Evolutionary conservation across 2,888 invertebrate genomes (phyloP).

Genomic region (Luffia ferchaultella): DNA sequence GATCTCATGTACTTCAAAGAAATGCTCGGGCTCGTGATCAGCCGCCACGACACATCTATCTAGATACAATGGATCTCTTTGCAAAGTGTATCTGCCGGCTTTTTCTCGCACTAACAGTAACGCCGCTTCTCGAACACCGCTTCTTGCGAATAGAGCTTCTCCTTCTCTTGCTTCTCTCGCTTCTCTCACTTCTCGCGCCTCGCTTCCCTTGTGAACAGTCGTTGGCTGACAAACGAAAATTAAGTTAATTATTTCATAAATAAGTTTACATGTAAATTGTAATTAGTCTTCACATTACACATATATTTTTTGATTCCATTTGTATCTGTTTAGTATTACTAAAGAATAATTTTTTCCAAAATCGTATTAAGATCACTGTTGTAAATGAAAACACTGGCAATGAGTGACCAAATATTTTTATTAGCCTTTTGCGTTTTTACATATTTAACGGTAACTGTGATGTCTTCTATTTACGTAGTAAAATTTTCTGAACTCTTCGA

Average conservation of each 20-base stretch:
- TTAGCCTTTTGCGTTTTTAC: no score
- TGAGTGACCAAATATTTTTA: no score
- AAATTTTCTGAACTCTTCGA: no score
- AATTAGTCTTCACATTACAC: no score
- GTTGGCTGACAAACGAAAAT: constrained; percentile 72
- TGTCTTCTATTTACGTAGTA: no score
- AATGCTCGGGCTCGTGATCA: constrained; percentile 91
- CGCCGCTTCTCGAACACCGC: constrained; percentile 86
- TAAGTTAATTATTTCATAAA: constrained; percentile 5
- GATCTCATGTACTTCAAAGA: constrained; percentile 94
- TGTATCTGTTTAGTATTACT: no score
- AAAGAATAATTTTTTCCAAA: no score
- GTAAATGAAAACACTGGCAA: no score
- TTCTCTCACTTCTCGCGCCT: constrained; percentile 49
- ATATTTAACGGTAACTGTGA: no score
- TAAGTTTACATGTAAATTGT: no score
- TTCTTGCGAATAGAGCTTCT: constrained; percentile 72
- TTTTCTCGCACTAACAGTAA: constrained; percentile 90
- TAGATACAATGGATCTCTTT: constrained; percentile 89
- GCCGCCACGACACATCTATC: constrained; percentile 92
- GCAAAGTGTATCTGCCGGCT: constrained; percentile 83
- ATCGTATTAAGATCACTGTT: no score
- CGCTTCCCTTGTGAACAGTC: constrained; percentile 72
- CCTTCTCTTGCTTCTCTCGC: constrained; percentile 46
- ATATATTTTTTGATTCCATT: no score